A percentile compares a stretch with the other conserved stretches of the same genome.
Conservation (phyloP, 2,797 vertebrate genomes). For the Pseudochaenichthys georgianus region DNA sequence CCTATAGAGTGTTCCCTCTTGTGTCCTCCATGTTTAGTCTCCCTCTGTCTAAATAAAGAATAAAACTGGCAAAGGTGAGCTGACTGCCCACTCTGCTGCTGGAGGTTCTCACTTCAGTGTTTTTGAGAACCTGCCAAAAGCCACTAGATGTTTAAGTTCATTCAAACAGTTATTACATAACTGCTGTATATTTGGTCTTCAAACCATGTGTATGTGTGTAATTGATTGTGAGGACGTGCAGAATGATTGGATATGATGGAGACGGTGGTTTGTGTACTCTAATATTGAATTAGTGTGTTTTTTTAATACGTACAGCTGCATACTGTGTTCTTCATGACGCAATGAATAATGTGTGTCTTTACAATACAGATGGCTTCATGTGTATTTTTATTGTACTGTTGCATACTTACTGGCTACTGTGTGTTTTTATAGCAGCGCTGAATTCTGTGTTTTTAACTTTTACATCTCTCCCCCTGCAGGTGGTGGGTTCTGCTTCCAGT, state of each 20-base stretch:
- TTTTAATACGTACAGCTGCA: too few species aligned
- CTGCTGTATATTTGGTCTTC: constrained; percentile 13
- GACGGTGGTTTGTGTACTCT: background rate
- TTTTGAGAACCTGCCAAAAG: constrained; percentile 79
- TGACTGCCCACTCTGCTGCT: constrained; percentile 78
- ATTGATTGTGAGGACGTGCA: background rate
- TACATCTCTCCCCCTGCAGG: constrained; percentile 74
- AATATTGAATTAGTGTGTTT: too few species aligned
- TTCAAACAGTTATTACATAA: constrained; percentile 70
- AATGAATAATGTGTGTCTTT: too few species aligned
- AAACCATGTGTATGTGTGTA: constrained; percentile 1
- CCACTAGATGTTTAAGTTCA: constrained; percentile 74
- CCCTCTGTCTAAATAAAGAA: constrained; percentile 79
- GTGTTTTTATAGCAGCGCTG: too few species aligned
- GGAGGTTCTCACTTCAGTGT: constrained; percentile 76
- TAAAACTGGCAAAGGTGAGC: constrained; percentile 73
- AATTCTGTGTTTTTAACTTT: constrained; percentile 1
- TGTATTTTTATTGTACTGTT: too few species aligned
- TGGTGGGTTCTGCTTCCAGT: constrained; percentile 73
- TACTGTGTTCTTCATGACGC: too few species aligned
- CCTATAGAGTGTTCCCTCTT: constrained; percentile 57
- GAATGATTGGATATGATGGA: background rate
- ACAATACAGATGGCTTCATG: too few species aligned
- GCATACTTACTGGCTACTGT: too few species aligned
- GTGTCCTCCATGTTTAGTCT: constrained; percentile 73